Evolutionary conservation across 2,113 vertebrate genomes (phyloP).

Genomic region (Rhinoptilus africanus): DNA sequence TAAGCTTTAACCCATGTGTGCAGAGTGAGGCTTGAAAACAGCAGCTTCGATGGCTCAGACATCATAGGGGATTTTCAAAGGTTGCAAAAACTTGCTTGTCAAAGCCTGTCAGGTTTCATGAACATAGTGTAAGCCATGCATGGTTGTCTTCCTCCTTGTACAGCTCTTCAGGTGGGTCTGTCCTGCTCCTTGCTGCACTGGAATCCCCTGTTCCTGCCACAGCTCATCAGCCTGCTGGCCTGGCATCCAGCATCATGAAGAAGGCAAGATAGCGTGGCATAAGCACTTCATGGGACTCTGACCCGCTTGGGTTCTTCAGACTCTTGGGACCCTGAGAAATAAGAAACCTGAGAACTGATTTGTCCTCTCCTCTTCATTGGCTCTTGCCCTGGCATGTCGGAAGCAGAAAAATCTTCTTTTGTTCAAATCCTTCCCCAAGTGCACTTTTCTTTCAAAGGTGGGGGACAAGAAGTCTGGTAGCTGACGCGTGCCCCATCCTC

Average conservation of each 20-base stretch:
- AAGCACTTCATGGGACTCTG: not conserved
- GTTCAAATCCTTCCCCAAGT: not conserved
- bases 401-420: not conserved
- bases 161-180: not conserved
- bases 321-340: not conserved
- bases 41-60: not conserved
- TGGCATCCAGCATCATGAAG: not conserved
- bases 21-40: not conserved
- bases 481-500: not conserved
- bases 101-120: not conserved
- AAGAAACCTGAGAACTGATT: not conserved
- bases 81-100: not conserved
- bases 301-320: not conserved
- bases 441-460: not conserved
- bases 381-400: not conserved
- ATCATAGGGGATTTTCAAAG: not conserved
- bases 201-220: not conserved
- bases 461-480: not conserved
- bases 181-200: not conserved
- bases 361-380: not conserved
- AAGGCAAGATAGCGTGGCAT: not conserved
- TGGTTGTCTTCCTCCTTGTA: not conserved
- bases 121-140: rapidly evolving
- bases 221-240: not conserved
- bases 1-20: not conserved